A percentile compares a stretch with the other conserved stretches of the same genome.
Evolutionary conservation across 2,113 vertebrate species (phyloP).

Genomic region (Archilochus colubris): DNA sequence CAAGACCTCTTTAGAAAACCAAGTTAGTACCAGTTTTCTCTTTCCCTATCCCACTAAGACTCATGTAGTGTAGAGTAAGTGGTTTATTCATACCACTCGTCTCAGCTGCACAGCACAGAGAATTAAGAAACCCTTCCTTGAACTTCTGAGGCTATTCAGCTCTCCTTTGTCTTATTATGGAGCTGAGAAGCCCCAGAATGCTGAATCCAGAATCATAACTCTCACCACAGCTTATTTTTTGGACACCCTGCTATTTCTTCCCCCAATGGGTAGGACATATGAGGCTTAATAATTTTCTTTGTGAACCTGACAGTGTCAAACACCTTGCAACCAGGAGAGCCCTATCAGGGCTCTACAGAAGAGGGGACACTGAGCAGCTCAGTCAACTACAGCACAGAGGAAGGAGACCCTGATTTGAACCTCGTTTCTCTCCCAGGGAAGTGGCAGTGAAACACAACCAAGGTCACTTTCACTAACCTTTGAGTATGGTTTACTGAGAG

Average conservation of each 20-base stretch:
- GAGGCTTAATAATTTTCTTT: background rate
- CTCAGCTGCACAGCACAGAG: background rate
- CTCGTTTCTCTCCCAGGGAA: background rate
- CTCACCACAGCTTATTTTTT: background rate
- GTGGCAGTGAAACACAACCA: background rate
- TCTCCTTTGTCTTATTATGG: background rate
- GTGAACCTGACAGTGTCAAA: background rate
- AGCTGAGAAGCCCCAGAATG: background rate
- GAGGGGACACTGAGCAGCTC: accelerated
- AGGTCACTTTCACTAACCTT: accelerated
- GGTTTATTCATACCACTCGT: background rate
- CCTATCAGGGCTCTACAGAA: background rate
- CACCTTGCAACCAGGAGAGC: background rate
- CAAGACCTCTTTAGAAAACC: background rate
- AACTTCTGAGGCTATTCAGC: background rate
- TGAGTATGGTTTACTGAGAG: background rate
- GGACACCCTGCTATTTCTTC: background rate
- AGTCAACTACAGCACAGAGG: accelerated
- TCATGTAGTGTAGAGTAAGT: background rate
- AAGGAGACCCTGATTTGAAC: background rate
- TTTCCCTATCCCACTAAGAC: background rate
- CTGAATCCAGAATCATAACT: background rate
- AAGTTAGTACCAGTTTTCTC: background rate
- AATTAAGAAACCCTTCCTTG: background rate
- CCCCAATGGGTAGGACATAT: background rate